These are phyloP conservation scores for Fragum whitleyi DNA, from an alignment of 2,888 invertebrate species.

Conservation along the genomic window DNA sequence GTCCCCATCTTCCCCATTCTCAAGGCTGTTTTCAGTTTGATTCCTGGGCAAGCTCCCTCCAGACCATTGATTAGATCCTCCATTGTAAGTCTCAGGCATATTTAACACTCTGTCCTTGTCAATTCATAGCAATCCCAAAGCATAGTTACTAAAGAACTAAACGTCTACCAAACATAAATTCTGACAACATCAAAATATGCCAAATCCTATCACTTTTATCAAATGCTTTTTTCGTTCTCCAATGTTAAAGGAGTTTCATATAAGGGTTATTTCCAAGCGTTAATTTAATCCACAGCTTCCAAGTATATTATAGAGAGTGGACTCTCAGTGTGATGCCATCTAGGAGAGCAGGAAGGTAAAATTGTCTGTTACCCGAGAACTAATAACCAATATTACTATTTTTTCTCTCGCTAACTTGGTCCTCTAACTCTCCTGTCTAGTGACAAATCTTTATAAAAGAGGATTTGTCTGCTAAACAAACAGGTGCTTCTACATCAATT, in stretches of 20 bases:
- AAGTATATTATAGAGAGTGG: background rate
- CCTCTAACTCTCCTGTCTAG: background rate
- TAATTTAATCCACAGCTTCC: background rate
- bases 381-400: background rate
- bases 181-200: background rate
- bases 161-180: no score
- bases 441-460: background rate
- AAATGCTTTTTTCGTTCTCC: background rate
- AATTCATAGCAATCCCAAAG: background rate
- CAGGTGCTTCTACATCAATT: background rate
- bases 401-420: background rate
- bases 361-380: background rate
- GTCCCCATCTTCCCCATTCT: conserved; percentile 49
- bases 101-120: background rate
- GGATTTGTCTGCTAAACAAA: background rate
- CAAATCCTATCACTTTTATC: background rate
- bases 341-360: no score
- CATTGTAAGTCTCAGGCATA: conserved; percentile 60
- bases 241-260: background rate
- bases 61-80: conserved; percentile 40
- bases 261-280: background rate
- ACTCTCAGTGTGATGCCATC: no score
- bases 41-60: conserved; percentile 24
- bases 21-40: conserved; percentile 37
- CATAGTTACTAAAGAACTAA: background rate